Percentiles rank a stretch among this genome's conserved stretches.
Conservation (phyloP, 1,140 invertebrate genomes). For the Brachionus angularis region DNA sequence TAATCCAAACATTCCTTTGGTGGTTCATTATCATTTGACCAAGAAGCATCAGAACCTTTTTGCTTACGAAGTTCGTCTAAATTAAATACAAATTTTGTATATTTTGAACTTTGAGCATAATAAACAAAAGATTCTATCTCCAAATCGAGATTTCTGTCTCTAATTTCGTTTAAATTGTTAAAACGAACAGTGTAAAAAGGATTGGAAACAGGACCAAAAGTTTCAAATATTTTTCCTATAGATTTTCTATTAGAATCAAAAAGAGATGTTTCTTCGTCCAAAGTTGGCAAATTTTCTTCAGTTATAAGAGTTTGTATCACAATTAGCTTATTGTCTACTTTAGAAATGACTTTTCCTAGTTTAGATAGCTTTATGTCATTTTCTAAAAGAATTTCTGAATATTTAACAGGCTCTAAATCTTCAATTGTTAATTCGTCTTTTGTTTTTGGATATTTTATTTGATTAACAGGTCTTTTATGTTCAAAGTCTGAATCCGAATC, state of each 20-base stretch:
- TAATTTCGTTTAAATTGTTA: slow-evolving; percentile 70
- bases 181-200: slow-evolving; percentile 78
- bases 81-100: slow-evolving; percentile 70
- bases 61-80: slow-evolving; percentile 65
- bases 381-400: slow-evolving; percentile 27
- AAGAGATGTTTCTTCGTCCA: slow-evolving; percentile 36
- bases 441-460: slow-evolving; percentile 34
- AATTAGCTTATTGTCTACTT: slow-evolving; percentile 24
- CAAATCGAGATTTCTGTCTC: slow-evolving; percentile 62
- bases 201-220: slow-evolving; percentile 73
- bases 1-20: slow-evolving; percentile 59
- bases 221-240: slow-evolving; percentile 71
- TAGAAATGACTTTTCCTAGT: slow-evolving; percentile 36
- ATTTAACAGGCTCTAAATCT: slow-evolving; percentile 24
- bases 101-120: slow-evolving; percentile 67
- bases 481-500: slow-evolving; percentile 21
- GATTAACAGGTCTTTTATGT: not conserved
- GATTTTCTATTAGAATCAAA: slow-evolving; percentile 31
- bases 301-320: slow-evolving; percentile 1
- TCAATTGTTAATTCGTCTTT: slow-evolving; percentile 31
- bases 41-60: slow-evolving; percentile 76
- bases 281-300: slow-evolving; percentile 11
- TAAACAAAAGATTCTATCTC: slow-evolving; percentile 67
- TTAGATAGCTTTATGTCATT: not conserved
- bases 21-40: slow-evolving; percentile 75